These are phyloP conservation scores for Tympanoctomys barrerae DNA, from an alignment of 2,797 vertebrate genomes.

Conservation along the genomic window DNA sequence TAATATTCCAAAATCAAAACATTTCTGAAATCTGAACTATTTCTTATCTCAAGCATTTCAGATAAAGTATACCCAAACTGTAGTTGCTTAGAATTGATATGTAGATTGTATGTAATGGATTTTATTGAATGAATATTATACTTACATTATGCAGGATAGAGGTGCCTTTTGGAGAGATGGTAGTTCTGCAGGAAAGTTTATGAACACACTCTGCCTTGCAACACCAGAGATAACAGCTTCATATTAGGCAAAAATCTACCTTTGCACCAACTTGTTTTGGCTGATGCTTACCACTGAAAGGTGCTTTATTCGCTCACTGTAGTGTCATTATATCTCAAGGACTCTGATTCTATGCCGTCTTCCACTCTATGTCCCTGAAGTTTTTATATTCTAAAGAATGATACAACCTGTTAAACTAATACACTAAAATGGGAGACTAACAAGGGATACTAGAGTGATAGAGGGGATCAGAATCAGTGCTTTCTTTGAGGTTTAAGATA, in stretches of 20 bases:
- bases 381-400: not conserved
- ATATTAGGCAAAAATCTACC: not conserved
- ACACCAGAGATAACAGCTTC: not conserved
- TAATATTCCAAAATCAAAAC: not conserved
- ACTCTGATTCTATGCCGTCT: not conserved
- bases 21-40: not conserved
- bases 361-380: not conserved
- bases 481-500: not conserved
- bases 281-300: not conserved
- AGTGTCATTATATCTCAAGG: not conserved
- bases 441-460: not conserved
- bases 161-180: not conserved
- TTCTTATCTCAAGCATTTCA: not conserved
- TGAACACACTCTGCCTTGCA: not conserved
- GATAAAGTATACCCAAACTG: not conserved
- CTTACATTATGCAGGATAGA: not conserved
- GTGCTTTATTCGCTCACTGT: not conserved
- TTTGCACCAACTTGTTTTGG: not conserved
- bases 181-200: not conserved
- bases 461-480: not conserved
- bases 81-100: conserved; percentile 42
- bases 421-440: not conserved
- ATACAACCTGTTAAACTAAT: not conserved
- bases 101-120: conserved; percentile 44
- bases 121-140: not conserved